Evolutionary conservation across 2,797 vertebrate species (phyloP).

Genomic region (Ctenochaetus hawaiiensis): DNA sequence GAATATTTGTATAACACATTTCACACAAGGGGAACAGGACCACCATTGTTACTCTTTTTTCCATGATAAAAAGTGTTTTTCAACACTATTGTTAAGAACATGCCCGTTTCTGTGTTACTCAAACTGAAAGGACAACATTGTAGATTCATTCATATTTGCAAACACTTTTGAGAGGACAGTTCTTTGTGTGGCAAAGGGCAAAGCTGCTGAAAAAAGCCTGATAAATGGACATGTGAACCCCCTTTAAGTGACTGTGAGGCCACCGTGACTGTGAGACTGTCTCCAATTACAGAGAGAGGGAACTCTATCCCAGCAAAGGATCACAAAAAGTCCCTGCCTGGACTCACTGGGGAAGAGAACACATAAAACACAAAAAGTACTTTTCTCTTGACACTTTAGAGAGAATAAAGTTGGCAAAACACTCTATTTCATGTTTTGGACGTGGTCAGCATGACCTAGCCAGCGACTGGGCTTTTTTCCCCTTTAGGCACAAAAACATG

Average conservation of each 20-base stretch:
- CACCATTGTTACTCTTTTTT: neutral
- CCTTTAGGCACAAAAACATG: neutral
- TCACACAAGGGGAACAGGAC: neutral
- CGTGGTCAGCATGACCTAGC: neutral
- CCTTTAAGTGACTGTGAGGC: conserved; percentile 62
- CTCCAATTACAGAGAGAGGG: conserved; percentile 57
- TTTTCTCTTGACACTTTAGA: conserved; percentile 10
- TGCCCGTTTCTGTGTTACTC: conserved; percentile 17
- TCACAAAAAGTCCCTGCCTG: conserved; percentile 46
- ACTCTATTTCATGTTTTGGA: neutral
- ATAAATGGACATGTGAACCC: conserved; percentile 68
- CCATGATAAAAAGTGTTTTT: neutral
- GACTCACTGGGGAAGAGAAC: conserved; percentile 16
- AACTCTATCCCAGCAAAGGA: conserved; percentile 51
- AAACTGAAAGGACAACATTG: conserved; percentile 23
- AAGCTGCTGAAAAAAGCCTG: conserved; percentile 41
- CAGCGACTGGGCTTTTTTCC: neutral
- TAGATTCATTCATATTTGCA: conserved; percentile 52
- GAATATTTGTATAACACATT: neutral
- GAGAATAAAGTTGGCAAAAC: neutral
- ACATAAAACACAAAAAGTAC: conserved; percentile 21
- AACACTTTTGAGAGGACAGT: conserved; percentile 30
- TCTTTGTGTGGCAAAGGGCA: conserved; percentile 56
- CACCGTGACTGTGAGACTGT: conserved; percentile 48
- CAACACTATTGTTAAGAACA: conserved; percentile 11